Evolutionary conservation across 2,888 invertebrate genomes (phyloP).

Genomic region (Drosophila bunnanda): DNA sequence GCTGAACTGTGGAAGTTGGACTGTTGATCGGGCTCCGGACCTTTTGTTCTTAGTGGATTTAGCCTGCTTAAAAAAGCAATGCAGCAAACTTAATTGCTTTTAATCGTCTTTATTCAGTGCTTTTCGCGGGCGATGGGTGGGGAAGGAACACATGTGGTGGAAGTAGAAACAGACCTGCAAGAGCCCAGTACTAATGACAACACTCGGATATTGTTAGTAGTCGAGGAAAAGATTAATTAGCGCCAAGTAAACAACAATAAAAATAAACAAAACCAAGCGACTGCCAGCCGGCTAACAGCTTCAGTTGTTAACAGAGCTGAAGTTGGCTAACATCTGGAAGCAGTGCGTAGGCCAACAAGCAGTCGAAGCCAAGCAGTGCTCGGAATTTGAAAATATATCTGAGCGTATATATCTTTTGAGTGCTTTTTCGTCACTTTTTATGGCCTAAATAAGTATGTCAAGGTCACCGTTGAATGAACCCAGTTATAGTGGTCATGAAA

Average conservation of each 20-base stretch:
- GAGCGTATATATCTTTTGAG: not conserved
- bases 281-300: slow-evolving; percentile 14
- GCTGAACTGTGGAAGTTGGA: slow-evolving; percentile 10
- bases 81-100: slow-evolving; percentile 33
- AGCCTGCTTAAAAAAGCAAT: slow-evolving; percentile 15
- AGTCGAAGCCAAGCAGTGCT: not conserved
- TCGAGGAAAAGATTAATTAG: slow-evolving; percentile 30
- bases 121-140: not conserved
- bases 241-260: slow-evolving; percentile 16
- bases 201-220: slow-evolving; percentile 1
- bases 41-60: slow-evolving; percentile 15
- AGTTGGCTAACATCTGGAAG: not conserved
- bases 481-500: not conserved
- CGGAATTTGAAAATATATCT: not conserved
- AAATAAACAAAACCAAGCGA: slow-evolving; percentile 26
- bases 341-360: not conserved
- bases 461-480: not conserved
- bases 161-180: slow-evolving; percentile 21
- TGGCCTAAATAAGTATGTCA: not conserved
- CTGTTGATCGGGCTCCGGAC: slow-evolving; percentile 11
- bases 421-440: not conserved
- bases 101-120: not conserved
- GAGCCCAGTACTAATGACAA: slow-evolving; percentile 12
- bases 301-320: not conserved
- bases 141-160: slow-evolving; percentile 20